Conservation (phyloP, 2,888 invertebrate genomes). For the Ephialtes manifestator region DNA sequence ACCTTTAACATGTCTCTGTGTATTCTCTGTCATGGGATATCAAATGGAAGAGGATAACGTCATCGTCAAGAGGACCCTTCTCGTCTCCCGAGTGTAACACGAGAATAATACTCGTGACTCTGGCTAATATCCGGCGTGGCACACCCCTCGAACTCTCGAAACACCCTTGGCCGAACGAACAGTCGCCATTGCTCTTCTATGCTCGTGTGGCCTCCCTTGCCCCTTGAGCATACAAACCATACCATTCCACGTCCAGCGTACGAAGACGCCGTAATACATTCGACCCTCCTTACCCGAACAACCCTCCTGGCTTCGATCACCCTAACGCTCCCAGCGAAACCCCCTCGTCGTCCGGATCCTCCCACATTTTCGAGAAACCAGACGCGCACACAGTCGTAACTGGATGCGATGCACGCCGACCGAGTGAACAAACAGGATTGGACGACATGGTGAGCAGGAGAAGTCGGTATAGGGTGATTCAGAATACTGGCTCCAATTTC, state of each 20-base stretch:
- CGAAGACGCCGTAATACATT: conserved; percentile 54
- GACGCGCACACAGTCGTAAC: conserved; percentile 48
- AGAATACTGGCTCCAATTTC: background rate
- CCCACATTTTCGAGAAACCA: conserved; percentile 54
- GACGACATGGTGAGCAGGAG: background rate
- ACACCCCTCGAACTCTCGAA: conserved; percentile 55
- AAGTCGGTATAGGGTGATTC: conserved; percentile 41
- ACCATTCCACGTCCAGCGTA: conserved; percentile 64
- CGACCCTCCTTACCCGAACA: conserved; percentile 31
- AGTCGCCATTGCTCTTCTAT: conserved; percentile 71
- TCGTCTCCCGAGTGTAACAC: conserved; percentile 63
- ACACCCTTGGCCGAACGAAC: conserved; percentile 40
- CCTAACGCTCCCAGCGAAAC: conserved; percentile 30
- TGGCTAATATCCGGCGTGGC: conserved; percentile 69
- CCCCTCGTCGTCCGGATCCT: conserved; percentile 53
- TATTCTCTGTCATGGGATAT: background rate
- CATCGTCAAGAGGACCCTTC: conserved; percentile 64
- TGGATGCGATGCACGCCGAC: conserved; percentile 31
- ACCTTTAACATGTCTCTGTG: conserved; percentile 4
- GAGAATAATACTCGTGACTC: conserved; percentile 66
- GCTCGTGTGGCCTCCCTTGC: conserved; percentile 34
- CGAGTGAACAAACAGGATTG: conserved; percentile 47
- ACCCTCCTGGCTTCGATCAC: conserved; percentile 52
- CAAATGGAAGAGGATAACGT: conserved; percentile 57
- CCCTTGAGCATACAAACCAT: conserved; percentile 72